phyloP scores from a whole-genome alignment of 35 echinoderm and acorn worm genomes.

The Apostichopus japonicus region DNA sequence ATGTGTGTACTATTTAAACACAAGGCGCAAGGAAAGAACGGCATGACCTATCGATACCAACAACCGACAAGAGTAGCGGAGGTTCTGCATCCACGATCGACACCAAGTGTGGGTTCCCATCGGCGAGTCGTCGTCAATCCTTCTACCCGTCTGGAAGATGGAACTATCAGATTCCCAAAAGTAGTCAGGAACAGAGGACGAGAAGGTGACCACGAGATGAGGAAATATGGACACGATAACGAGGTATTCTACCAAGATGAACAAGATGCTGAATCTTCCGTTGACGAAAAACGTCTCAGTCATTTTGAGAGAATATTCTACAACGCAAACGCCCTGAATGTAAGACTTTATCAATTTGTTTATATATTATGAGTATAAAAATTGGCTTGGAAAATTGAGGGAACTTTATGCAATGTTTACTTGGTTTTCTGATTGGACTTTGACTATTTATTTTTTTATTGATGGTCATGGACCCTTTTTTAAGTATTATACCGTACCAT shows the following conservation, averaged over 20 bases:
- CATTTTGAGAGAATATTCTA: conserved; percentile 40
- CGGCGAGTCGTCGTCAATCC: background rate
- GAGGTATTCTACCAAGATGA: background rate
- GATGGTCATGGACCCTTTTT: too few species aligned
- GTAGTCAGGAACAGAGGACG: conserved; percentile 21
- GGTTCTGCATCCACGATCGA: background rate
- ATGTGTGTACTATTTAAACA: background rate
- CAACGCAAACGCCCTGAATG: conserved; percentile 27
- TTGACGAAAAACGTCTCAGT: conserved; percentile 25
- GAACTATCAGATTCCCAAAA: background rate
- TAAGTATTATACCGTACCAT: too few species aligned
- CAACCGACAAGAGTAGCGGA: background rate
- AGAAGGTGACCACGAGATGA: background rate
- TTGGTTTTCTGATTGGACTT: background rate
- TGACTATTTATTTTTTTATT: too few species aligned
- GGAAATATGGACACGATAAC: background rate
- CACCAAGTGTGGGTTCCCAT: background rate
- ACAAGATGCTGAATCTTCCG: conserved; percentile 11
- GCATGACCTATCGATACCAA: conserved; percentile 9
- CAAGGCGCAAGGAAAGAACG: background rate
- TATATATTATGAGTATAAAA: background rate
- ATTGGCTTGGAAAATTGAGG: background rate
- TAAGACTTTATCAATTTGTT: background rate
- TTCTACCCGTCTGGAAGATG: background rate
- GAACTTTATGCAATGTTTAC: background rate